Base-by-base conservation (phyloP, 1,140 invertebrate genomes). In the Aleiodes sp. region DNA sequence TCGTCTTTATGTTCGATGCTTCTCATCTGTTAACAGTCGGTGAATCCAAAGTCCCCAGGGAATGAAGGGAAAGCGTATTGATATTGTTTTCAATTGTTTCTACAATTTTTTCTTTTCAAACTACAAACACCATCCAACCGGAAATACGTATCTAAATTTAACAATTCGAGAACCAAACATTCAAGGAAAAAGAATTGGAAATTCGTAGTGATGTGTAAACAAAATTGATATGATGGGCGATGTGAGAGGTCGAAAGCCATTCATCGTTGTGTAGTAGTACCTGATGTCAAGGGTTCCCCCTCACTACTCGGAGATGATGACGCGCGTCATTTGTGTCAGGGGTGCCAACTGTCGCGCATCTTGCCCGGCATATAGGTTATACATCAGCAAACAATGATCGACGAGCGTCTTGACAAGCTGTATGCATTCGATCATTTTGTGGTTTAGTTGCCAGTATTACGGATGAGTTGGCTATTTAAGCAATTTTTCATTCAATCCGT, bases 301-400 rank as follows among this genome's bases (percentile, higher is more conserved):
- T 63, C 46, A 24, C 46, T 24, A 52, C 21, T 21, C 21, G 21
- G 46, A 52, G 63, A 65, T 39, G 35, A 63, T 56, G 43, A 65
- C 63, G 43, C 28, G 41, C 39, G 63, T 33, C 63, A 65, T 65
- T 19, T 52, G 63, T 65, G 43, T n/a, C 21, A 31, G 21, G 37
- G 43, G 43, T 26, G 31, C 24, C 24, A 31, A 65, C 29, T 43
- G 63, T 65, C 33, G 33, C 59, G 19, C 59, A 43, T 52, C 28
- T 16, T 43, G 43, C 43, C 26, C 24, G 39, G 10, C 24, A 12
- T 35, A 35, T 61, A 61, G 29, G 29, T 61, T 35, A 35, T 21
- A 33, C 59, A 61, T 52, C 39, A 52, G 41, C 39, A 65, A 65
- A 56, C 63, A 65, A 65, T 65, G 37, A 65, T 65, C 63, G 39